Conservation (phyloP, 2,888 invertebrate species). For the Caenorhabditis afra region DNA sequence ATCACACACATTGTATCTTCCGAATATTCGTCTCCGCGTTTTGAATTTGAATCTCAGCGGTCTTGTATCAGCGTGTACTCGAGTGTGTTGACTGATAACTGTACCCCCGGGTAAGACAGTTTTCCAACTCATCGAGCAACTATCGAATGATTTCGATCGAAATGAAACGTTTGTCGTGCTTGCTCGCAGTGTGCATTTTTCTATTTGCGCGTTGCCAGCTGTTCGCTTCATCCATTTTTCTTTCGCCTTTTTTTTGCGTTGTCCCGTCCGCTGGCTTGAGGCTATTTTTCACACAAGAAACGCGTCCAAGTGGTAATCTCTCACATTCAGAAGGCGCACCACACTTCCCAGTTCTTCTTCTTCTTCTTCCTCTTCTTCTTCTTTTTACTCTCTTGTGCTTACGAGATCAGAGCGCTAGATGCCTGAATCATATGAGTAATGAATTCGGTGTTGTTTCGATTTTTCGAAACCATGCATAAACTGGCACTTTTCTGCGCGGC, state of each 20-base stretch:
- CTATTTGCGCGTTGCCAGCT: slow-evolving; percentile 44
- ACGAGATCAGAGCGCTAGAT: slow-evolving; percentile 2
- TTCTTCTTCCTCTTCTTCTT: slow-evolving; percentile 1
- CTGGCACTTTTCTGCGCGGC: slow-evolving; percentile 23
- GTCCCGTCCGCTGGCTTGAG: slow-evolving; percentile 6
- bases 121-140: slow-evolving; percentile 12
- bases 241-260: slow-evolving; percentile 17
- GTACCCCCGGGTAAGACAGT: slow-evolving; percentile 5
- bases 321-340: too few relatives aligned
- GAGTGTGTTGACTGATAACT: slow-evolving; percentile 1
- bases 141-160: slow-evolving; percentile 27
- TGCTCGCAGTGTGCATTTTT: slow-evolving; percentile 9
- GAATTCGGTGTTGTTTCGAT: slow-evolving; percentile 35
- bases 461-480: slow-evolving; percentile 51
- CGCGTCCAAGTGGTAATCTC: slow-evolving; percentile 49
- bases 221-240: slow-evolving; percentile 20
- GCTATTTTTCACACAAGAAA: slow-evolving; percentile 42
- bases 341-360: too few relatives aligned
- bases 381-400: slow-evolving; percentile 2
- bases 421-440: slow-evolving; percentile 32
- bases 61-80: slow-evolving; percentile 10
- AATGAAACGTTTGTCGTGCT: not conserved
- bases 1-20: slow-evolving; percentile 26
- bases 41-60: slow-evolving; percentile 17
- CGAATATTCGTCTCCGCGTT: slow-evolving; percentile 14